Percentiles rank a stretch among this genome's conserved stretches.
phyloP scores from a whole-genome alignment of 2,113 vertebrate species.

The Anolis sagrei region DNA sequence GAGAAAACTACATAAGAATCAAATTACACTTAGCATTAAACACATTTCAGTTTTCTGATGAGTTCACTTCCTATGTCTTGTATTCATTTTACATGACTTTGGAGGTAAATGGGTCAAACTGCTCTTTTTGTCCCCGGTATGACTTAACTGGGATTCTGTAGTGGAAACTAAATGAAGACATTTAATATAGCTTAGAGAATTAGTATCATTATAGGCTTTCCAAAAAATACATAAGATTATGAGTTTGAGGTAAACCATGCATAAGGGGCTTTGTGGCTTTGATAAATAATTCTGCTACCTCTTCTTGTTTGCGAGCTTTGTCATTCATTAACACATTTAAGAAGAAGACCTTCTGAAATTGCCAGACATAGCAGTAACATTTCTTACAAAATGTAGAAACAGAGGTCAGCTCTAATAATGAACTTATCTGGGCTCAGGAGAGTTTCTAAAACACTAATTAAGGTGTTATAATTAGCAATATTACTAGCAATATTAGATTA shows the following conservation, averaged over 20 bases:
- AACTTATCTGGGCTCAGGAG: background rate
- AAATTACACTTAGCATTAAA: too few species aligned
- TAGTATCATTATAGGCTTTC: background rate
- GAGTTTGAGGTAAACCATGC: background rate
- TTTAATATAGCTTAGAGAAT: background rate
- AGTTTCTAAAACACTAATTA: conserved; percentile 36
- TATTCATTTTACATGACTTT: background rate
- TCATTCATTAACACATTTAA: conserved; percentile 38
- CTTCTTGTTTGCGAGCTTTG: background rate
- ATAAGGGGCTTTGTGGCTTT: background rate
- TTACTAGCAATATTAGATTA: background rate
- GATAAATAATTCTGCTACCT: background rate
- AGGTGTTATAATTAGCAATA: conserved; percentile 4
- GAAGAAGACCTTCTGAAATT: conserved; percentile 11
- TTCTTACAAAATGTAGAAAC: conserved; percentile 24
- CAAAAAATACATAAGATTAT: background rate
- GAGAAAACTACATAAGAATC: too few species aligned
- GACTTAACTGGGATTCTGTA: background rate
- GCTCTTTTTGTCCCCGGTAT: background rate
- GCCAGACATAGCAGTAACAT: background rate
- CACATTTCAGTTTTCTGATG: too few species aligned
- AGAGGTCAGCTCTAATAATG: conserved; percentile 10
- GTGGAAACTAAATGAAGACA: background rate
- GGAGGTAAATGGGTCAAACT: background rate
- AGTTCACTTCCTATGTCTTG: too few species aligned